A percentile compares a stretch with the other conserved stretches of the same genome.
These are phyloP conservation scores for Sycobia sp. DNA, from an alignment of 1,140 invertebrate species.

Conservation along the genomic window DNA sequence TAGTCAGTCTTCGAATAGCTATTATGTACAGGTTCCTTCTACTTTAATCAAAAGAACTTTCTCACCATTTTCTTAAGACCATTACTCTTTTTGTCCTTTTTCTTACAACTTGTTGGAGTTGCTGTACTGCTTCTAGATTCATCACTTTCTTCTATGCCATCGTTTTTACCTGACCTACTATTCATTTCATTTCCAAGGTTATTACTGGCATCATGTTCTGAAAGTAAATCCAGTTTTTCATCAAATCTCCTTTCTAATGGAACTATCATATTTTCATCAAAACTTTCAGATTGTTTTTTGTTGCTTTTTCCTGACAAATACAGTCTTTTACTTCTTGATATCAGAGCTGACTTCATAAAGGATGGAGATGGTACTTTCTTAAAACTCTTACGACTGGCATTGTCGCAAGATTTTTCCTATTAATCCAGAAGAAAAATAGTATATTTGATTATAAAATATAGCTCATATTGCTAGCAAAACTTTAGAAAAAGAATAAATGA, in stretches of 20 bases:
- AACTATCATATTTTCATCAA: constrained; percentile 7
- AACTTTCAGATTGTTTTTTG: constrained; percentile 21
- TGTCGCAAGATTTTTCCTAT: no score
- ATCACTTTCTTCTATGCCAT: constrained; percentile 53
- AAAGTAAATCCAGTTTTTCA: constrained; percentile 5
- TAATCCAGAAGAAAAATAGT: no score
- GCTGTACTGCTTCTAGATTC: constrained; percentile 61
- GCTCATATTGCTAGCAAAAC: no score
- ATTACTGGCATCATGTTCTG: constrained; percentile 10
- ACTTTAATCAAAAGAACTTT: constrained; percentile 68
- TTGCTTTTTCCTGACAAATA: constrained; percentile 23
- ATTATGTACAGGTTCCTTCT: constrained; percentile 32
- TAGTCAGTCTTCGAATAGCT: constrained; percentile 28
- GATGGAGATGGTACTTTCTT: constrained; percentile 66
- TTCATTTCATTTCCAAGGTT: constrained; percentile 23
- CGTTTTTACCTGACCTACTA: constrained; percentile 55
- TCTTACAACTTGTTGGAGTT: constrained; percentile 45
- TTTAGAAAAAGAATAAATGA: no score
- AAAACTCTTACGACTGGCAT: no score
- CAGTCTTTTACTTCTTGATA: constrained; percentile 57
- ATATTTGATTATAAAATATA: no score
- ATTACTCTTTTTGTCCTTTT: constrained; percentile 62
- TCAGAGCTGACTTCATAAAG: constrained; percentile 69
- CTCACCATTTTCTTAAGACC: constrained; percentile 69
- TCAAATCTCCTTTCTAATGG: constrained; percentile 5